A percentile compares a stretch with the other conserved stretches of the same genome.
These are phyloP conservation scores for Bettongia penicillata DNA, from an alignment of 2,113 vertebrate species.

Conservation along the genomic window DNA sequence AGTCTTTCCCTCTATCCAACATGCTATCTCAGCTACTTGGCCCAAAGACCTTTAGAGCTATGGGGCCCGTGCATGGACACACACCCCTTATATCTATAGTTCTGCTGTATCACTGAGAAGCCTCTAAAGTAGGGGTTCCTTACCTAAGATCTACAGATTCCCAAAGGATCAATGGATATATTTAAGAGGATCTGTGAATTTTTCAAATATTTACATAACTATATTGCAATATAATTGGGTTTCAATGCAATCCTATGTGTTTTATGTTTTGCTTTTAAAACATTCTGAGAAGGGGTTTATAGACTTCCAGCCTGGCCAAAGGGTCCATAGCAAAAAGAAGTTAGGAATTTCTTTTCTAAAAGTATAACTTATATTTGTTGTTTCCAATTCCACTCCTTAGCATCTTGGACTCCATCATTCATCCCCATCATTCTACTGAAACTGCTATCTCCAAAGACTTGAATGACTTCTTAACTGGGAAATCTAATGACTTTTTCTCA, in stretches of 20 bases:
- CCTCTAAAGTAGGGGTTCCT: neutral
- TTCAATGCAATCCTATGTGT: neutral
- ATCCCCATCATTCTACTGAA: neutral
- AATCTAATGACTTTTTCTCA: neutral
- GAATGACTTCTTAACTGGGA: neutral
- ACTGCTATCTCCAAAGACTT: neutral
- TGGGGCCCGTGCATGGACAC: neutral
- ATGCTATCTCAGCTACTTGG: neutral
- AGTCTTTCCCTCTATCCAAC: neutral
- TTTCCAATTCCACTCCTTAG: neutral
- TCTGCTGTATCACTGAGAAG: neutral
- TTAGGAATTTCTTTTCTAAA: neutral
- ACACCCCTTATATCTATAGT: neutral
- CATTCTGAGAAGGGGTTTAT: neutral
- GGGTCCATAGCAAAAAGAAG: neutral
- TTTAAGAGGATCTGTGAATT: neutral
- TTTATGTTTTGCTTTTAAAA: neutral
- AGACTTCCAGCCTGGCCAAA: neutral
- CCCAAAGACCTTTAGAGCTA: neutral
- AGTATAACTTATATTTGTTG: neutral
- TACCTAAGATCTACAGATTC: neutral
- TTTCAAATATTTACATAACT: neutral
- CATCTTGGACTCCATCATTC: neutral
- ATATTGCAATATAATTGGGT: neutral
- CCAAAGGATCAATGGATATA: neutral